Conservation (phyloP, 1,140 invertebrate species). For the Neuroterus valhalla region DNA sequence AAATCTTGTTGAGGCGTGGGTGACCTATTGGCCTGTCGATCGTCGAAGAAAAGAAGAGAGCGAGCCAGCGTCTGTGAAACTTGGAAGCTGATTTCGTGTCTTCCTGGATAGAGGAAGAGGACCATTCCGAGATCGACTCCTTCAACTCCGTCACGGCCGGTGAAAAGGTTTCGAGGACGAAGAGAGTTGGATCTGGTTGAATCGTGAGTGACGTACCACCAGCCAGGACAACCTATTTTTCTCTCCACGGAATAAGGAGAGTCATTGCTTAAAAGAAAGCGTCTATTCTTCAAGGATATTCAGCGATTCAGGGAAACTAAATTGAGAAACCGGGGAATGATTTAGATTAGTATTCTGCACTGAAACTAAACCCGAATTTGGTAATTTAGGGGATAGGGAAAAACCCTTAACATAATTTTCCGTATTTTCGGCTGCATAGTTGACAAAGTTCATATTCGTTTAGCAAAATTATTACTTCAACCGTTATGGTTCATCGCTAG, state of each 20-base stretch:
- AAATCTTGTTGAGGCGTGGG: constrained; percentile 38
- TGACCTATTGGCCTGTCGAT: constrained; percentile 46
- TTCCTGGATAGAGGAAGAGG: constrained; percentile 42
- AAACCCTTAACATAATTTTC: too few relatives aligned
- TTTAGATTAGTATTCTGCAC: too few relatives aligned
- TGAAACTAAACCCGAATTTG: too few relatives aligned
- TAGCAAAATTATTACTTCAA: too few relatives aligned
- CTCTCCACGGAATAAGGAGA: neutral
- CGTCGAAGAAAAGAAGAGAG: constrained; percentile 47
- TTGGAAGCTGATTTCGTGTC: constrained; percentile 42
- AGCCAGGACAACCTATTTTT: constrained; percentile 19
- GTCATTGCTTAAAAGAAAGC: neutral
- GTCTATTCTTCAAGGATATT: neutral
- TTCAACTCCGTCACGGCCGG: constrained; percentile 41
- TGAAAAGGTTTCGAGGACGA: constrained; percentile 55
- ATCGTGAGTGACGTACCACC: constrained; percentile 14
- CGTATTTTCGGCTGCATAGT: too few relatives aligned
- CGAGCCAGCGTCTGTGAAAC: constrained; percentile 48
- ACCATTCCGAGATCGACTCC: constrained; percentile 40
- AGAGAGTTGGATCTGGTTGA: constrained; percentile 40
- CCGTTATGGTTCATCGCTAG: too few relatives aligned
- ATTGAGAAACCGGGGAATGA: too few relatives aligned
- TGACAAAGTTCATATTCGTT: too few relatives aligned
- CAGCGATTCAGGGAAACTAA: too few relatives aligned
- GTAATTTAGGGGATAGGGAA: too few relatives aligned